phyloP scores from a whole-genome alignment of 37 sponge, comb jelly and placozoan species.

The Beroe ovata region DNA sequence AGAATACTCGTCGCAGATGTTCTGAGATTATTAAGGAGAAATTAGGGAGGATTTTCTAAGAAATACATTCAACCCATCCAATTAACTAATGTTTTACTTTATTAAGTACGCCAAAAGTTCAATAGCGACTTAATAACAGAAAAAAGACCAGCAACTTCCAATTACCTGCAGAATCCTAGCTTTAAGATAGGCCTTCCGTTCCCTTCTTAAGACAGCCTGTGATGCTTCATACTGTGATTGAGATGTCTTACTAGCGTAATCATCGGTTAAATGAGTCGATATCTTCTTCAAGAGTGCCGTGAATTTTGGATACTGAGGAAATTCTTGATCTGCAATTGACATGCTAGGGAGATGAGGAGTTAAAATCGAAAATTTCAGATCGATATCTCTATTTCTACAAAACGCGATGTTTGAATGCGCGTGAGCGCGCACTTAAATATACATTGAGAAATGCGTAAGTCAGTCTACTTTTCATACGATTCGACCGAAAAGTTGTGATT shows the following conservation, averaged over 20 bases:
- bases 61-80: no score
- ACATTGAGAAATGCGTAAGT: constrained; percentile 18
- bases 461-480: neutral
- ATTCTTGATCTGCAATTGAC: neutral
- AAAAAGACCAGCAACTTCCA: neutral
- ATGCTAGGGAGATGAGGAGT: neutral
- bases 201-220: constrained; percentile 5
- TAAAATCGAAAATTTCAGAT: no score
- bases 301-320: constrained; percentile 21
- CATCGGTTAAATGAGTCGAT: neutral
- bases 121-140: neutral
- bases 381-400: no score
- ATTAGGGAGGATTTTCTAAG: no score
- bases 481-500: constrained; percentile 18
- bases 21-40: constrained; percentile 12
- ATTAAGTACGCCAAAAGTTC: no score
- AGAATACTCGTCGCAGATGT: constrained; percentile 18
- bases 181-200: neutral
- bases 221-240: neutral
- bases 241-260: neutral
- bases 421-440: constrained; percentile 61
- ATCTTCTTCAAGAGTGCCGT: constrained; percentile 14
- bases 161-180: constrained; percentile 11
- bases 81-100: no score
- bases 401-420: no score